These are phyloP conservation scores for Diadophis punctatus DNA, from an alignment of 2,113 vertebrate species.

Conservation along the genomic window DNA sequence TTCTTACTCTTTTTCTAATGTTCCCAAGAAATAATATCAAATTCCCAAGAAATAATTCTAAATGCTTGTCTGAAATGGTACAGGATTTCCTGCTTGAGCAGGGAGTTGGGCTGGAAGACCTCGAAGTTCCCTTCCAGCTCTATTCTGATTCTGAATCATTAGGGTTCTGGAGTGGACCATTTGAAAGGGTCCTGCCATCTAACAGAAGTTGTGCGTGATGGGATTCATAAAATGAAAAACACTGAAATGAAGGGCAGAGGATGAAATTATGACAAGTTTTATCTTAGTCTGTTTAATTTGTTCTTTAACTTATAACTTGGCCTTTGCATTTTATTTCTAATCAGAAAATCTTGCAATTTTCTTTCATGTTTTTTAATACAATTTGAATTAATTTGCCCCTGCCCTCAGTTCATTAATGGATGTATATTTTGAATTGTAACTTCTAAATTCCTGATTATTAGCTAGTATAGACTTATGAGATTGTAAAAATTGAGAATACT, in stretches of 20 bases:
- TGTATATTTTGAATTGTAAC: neutral
- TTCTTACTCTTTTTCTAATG: neutral
- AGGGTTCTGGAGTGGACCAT: neutral
- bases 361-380: neutral
- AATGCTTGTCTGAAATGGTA: neutral
- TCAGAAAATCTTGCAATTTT: neutral
- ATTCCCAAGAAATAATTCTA: neutral
- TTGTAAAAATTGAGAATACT: neutral
- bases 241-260: neutral
- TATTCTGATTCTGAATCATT: neutral
- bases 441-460: neutral
- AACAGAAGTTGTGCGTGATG: neutral
- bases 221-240: neutral
- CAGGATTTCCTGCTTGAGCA: too few species aligned
- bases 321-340: neutral
- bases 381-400: neutral
- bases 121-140: too few species aligned
- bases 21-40: neutral
- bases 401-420: neutral
- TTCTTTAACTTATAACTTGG: neutral
- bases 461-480: neutral
- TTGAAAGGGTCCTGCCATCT: neutral
- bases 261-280: conserved; percentile 5
- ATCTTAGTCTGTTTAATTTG: conserved; percentile 10
- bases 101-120: too few species aligned